phyloP scores from a whole-genome alignment of 1,140 invertebrate genomes.

The Bombus pyrosoma region DNA sequence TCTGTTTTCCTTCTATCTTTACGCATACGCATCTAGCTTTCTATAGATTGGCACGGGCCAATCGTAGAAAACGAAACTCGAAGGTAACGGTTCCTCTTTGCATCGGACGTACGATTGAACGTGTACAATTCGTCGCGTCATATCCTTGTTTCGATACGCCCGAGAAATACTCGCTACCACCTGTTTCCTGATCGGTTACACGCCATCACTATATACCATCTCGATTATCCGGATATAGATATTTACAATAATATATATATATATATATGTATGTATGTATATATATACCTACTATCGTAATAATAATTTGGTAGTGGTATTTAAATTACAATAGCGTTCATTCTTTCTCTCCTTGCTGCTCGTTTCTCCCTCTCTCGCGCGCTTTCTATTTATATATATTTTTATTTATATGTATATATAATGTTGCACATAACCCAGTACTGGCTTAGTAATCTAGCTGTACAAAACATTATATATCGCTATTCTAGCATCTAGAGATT shows the following conservation, averaged over 20 bases:
- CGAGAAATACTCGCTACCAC: not conserved
- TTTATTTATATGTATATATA: slow-evolving; percentile 74
- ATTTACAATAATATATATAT: slow-evolving; percentile 77
- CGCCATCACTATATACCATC: slow-evolving; percentile 41
- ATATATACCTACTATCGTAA: slow-evolving; percentile 73
- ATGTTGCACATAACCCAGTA: slow-evolving; percentile 82
- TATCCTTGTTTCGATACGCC: not conserved
- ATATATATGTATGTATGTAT: not conserved
- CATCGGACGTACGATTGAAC: slow-evolving; percentile 3
- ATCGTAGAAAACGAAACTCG: slow-evolving; percentile 35
- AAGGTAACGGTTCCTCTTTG: not conserved
- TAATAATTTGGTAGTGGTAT: slow-evolving; percentile 79
- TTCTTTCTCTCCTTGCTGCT: slow-evolving; percentile 56
- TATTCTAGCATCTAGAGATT: slow-evolving; percentile 80
- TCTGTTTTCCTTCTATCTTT: not conserved
- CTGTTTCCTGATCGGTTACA: not conserved
- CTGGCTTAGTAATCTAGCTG: slow-evolving; percentile 81
- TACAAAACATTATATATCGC: slow-evolving; percentile 82
- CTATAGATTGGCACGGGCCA: slow-evolving; percentile 18
- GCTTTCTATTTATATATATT: slow-evolving; percentile 63
- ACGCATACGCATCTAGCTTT: not conserved
- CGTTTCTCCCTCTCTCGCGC: slow-evolving; percentile 11
- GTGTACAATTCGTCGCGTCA: not conserved
- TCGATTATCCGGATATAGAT: slow-evolving; percentile 68
- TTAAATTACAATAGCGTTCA: slow-evolving; percentile 80